These are phyloP conservation scores for Tiphia femorata DNA, from an alignment of 2,888 invertebrate genomes.

Conservation along the genomic window DNA sequence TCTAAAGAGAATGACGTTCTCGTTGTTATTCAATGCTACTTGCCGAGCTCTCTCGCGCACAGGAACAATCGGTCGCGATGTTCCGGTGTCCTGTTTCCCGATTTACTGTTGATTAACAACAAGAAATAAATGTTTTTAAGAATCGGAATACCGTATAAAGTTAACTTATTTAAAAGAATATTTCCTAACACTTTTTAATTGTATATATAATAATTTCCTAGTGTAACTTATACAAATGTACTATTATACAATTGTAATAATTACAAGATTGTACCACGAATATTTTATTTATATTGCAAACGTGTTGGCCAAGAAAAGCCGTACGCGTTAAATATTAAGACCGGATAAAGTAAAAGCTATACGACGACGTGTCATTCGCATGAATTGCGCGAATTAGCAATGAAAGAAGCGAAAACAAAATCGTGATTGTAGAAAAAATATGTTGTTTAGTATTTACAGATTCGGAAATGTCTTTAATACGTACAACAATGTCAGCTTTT, in stretches of 20 bases:
- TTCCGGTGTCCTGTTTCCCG: too few species aligned
- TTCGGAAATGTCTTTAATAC: constrained; percentile 47
- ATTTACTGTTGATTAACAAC: constrained; percentile 32
- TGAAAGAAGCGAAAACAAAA: constrained; percentile 20
- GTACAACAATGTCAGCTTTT: constrained; percentile 60
- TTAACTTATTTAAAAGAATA: constrained; percentile 63
- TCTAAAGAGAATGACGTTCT: constrained; percentile 24
- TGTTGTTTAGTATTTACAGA: constrained; percentile 39
- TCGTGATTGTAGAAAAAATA: constrained; percentile 27
- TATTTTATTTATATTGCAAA: constrained; percentile 53
- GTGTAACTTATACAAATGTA: constrained; percentile 60
- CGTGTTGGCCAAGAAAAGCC: constrained; percentile 30
- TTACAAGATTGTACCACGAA: constrained; percentile 50
- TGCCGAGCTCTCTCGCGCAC: constrained; percentile 11
- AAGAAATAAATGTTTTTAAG: constrained; percentile 45
- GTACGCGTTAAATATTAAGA: constrained; percentile 31
- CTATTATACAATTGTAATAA: constrained; percentile 57
- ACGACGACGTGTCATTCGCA: constrained; percentile 24
- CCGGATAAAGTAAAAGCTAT: constrained; percentile 9
- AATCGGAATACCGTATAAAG: constrained; percentile 61
- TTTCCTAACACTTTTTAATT: constrained; percentile 66
- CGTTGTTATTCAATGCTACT: constrained; percentile 34
- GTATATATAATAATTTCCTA: constrained; percentile 67
- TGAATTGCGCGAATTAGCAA: constrained; percentile 33
- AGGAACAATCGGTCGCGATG: constrained; percentile 1